Evolutionary conservation across 2,797 vertebrate species (phyloP).

Genomic region (Sphenodon punctatus): DNA sequence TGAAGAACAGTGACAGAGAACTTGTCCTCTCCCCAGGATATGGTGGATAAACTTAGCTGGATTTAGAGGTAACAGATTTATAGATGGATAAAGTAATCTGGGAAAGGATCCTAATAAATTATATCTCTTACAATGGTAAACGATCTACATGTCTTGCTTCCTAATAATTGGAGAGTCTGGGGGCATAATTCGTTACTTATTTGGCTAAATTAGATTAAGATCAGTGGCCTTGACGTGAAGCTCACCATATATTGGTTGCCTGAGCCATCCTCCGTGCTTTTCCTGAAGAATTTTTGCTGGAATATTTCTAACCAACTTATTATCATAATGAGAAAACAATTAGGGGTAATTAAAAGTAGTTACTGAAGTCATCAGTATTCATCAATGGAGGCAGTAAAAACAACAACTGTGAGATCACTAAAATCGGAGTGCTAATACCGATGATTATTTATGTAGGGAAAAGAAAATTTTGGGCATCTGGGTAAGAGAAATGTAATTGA

Average conservation of each 20-base stretch:
- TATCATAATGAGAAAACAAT: background rate
- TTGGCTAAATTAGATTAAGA: background rate
- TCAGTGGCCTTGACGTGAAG: background rate
- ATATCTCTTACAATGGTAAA: background rate
- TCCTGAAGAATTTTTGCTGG: background rate
- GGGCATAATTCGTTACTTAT: background rate
- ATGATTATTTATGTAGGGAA: background rate
- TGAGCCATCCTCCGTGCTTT: background rate
- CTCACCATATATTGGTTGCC: background rate
- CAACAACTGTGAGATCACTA: background rate
- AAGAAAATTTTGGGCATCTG: background rate
- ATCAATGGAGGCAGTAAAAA: background rate
- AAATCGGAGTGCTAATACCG: background rate
- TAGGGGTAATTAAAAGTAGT: constrained; percentile 9
- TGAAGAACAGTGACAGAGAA: background rate
- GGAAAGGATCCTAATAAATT: constrained; percentile 13
- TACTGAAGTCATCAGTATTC: background rate
- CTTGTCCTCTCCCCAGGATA: background rate
- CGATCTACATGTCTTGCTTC: background rate
- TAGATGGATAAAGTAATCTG: background rate
- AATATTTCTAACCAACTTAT: constrained; percentile 6
- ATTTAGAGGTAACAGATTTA: background rate
- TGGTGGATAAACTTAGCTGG: background rate
- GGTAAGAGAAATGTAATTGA: background rate
- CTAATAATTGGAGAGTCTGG: background rate